phyloP scores from a whole-genome alignment of 2,113 vertebrate species.

The Chloropsis cyanopogon region DNA sequence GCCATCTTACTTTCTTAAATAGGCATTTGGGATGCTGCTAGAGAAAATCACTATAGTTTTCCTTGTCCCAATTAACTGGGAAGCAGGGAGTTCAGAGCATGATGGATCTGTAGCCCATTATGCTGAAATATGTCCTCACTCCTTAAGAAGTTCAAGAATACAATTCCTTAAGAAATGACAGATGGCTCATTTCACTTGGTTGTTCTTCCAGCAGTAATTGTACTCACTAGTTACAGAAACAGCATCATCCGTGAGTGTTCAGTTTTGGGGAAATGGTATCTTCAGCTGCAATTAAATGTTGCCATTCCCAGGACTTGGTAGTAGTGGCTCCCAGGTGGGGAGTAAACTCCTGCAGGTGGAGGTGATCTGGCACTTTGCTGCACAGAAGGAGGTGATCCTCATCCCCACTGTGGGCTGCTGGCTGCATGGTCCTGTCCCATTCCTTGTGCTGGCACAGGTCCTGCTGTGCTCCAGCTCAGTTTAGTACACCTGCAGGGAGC shows the following conservation, averaged over 20 bases:
- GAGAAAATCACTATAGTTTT: background rate
- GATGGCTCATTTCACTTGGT: background rate
- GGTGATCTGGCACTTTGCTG: background rate
- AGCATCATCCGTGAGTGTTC: background rate
- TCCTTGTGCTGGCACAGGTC: background rate
- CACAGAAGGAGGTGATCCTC: background rate
- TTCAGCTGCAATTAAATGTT: background rate
- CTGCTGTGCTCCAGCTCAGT: background rate
- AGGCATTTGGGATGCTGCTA: background rate
- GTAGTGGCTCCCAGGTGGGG: background rate
- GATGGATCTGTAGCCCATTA: background rate
- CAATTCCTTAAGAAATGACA: background rate
- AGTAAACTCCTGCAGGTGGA: background rate
- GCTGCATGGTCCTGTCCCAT: background rate
- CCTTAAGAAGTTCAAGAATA: background rate
- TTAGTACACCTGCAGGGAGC: background rate
- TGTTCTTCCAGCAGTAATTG: background rate
- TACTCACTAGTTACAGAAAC: background rate
- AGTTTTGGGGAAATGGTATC: background rate
- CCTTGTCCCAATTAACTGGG: background rate
- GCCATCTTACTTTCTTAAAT: background rate
- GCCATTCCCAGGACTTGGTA: background rate
- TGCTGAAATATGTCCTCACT: background rate
- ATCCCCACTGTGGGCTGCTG: accelerated
- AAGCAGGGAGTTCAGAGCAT: background rate